Evolutionary conservation across 2,113 vertebrate genomes (phyloP).

Genomic region (Scolopax mira): DNA sequence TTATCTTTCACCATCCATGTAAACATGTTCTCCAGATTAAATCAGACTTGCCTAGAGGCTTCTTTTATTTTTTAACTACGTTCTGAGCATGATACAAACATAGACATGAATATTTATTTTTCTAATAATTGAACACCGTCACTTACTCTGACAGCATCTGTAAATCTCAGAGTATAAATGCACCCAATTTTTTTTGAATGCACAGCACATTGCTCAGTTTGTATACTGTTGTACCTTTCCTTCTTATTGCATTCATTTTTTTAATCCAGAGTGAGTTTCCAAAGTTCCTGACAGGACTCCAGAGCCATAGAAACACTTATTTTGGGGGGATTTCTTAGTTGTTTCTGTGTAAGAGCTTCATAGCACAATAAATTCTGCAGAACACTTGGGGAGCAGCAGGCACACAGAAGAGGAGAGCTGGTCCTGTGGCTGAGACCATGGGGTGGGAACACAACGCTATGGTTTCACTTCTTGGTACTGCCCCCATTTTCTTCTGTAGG

Average conservation of each 20-base stretch:
- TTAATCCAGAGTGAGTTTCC: not conserved
- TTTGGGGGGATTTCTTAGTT: not conserved
- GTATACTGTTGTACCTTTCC: not conserved
- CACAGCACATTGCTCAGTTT: not conserved
- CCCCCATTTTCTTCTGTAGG: not conserved
- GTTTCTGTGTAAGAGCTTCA: not conserved
- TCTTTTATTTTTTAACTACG: not conserved
- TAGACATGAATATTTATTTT: not conserved
- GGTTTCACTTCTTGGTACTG: not conserved
- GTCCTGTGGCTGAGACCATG: not conserved
- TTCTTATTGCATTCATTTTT: not conserved
- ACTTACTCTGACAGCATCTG: not conserved
- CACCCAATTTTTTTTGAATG: not conserved
- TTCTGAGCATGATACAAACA: not conserved
- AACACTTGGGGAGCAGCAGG: not conserved
- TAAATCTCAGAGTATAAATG: not conserved
- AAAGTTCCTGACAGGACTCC: not conserved
- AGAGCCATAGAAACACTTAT: not conserved
- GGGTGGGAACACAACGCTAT: fast-evolving
- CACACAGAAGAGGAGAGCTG: not conserved
- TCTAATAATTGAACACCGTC: not conserved
- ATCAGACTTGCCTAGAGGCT: not conserved
- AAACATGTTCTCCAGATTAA: not conserved
- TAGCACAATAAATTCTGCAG: not conserved
- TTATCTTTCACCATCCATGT: not conserved